phyloP scores from a whole-genome alignment of 2,113 vertebrate genomes.

The Sarotherodon lohbergeri region DNA sequence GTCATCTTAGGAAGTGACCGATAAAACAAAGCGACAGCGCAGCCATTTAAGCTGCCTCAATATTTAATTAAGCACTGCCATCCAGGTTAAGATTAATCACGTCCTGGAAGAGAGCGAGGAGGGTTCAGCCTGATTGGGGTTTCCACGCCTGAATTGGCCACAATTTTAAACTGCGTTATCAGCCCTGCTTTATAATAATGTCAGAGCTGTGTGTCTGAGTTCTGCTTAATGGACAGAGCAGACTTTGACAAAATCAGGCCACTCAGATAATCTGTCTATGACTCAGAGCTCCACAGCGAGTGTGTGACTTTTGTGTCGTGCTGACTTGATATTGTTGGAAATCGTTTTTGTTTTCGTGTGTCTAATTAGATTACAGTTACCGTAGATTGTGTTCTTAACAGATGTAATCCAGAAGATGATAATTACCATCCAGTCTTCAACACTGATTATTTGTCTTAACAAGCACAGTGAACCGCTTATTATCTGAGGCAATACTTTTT shows the following conservation, averaged over 20 bases:
- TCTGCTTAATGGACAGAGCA: neutral
- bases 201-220: neutral
- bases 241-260: neutral
- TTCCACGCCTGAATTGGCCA: conserved; percentile 11
- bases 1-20: conserved; percentile 22
- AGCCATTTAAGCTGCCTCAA: conserved; percentile 42
- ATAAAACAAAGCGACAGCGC: conserved; percentile 25
- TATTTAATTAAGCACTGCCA: conserved; percentile 60
- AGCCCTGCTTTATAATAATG: neutral
- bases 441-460: neutral
- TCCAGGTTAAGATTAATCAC: conserved; percentile 54
- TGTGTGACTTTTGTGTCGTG: neutral
- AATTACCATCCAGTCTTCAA: neutral
- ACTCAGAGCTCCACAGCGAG: neutral
- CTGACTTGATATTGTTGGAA: neutral
- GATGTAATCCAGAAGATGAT: neutral
- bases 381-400: neutral
- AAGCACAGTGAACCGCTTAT: neutral
- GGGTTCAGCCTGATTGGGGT: neutral
- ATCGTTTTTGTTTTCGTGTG: neutral
- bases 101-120: conserved; percentile 5
- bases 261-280: neutral
- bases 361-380: neutral
- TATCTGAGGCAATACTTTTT: neutral
- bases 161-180: neutral